Evolutionary conservation across 2,888 invertebrate genomes (phyloP), one percentile per base, ranked within the genome.

Genomic region (Druceiella hillmani): DNA sequence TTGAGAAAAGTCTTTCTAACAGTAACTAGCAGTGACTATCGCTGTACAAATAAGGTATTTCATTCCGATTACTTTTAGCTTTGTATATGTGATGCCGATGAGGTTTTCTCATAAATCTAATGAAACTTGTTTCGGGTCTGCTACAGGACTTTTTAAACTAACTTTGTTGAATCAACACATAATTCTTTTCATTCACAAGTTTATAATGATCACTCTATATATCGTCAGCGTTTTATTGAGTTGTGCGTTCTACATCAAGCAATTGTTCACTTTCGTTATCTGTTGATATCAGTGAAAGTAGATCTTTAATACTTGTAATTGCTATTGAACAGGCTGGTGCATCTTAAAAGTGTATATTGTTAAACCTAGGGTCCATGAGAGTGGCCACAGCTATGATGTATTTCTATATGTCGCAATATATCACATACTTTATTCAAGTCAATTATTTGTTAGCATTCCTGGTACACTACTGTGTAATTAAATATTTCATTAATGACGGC

Each of bases 301-400:
- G n/a, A n/a, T n/a, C n/a, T n/a, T n/a, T n/a, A n/a, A 32, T 13
- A 32, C 24, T 3, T 22, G 6, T 32, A 30, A 30, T 30, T 17
- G 3, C 30, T 30, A 10, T 30, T 10, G 30, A 30, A 38, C n/a
- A n/a, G n/a, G n/a, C n/a, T n/a, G n/a, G n/a, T n/a, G n/a, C 31
- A 34, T 38, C 33, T 37, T 40, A 38, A 17, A 43, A 43, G 36
- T 37, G 37, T 20, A 44, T 41, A 20, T 41, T 44, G 38, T 45
- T 45, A 7, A 42, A 39, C 3, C 42, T 24, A 31, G 38, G 36
- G 27, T 40, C 39, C 11, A 44, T 11, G 4, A 41, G 32, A 29
- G 41, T 44, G 11, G n/a, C n/a, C n/a, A 45, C 36, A 1, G 45
- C 43, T 41, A 45, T 37, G n/a, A 36, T 40, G 22, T 40, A n/a